A percentile compares a stretch with the other conserved stretches of the same genome.
These are phyloP conservation scores for Carassius auratus DNA, from an alignment of 2,113 vertebrate genomes.

Conservation along the genomic window DNA sequence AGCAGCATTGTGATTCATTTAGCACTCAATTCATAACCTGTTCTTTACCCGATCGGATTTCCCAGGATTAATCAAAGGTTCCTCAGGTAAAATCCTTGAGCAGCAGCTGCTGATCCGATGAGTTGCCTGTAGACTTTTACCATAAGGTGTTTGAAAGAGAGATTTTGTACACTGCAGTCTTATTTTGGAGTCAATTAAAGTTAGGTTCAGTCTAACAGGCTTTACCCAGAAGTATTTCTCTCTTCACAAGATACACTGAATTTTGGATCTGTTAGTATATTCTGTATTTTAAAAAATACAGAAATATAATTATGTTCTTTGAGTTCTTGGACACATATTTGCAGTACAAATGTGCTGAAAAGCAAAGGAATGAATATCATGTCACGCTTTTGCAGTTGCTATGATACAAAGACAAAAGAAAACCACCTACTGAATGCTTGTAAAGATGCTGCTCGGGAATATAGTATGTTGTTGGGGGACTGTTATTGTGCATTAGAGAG, in stretches of 20 bases:
- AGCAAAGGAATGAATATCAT: background rate
- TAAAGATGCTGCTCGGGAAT: background rate
- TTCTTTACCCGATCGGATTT: slow-evolving; percentile 47
- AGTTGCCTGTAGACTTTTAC: slow-evolving; percentile 41
- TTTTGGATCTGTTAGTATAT: background rate
- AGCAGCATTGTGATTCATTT: slow-evolving; percentile 26
- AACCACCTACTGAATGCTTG: background rate
- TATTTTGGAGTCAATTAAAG: background rate
- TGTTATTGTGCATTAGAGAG: background rate
- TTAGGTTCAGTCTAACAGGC: background rate
- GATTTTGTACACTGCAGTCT: slow-evolving; percentile 31
- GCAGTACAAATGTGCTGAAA: background rate
- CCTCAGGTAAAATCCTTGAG: slow-evolving; percentile 48
- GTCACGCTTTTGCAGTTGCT: slow-evolving; percentile 9
- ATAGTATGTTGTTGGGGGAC: background rate
- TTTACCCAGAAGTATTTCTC: background rate
- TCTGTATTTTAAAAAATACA: background rate
- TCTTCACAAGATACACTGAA: background rate
- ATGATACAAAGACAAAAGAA: slow-evolving; percentile 26
- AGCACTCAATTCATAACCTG: slow-evolving; percentile 41
- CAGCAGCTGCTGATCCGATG: slow-evolving; percentile 54
- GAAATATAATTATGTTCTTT: background rate
- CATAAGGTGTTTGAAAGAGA: slow-evolving; percentile 31
- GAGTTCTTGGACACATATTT: background rate
- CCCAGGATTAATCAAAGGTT: slow-evolving; percentile 48